Base-by-base conservation (phyloP, 1,140 invertebrate genomes). In the Mactra quadrangularis region DNA sequence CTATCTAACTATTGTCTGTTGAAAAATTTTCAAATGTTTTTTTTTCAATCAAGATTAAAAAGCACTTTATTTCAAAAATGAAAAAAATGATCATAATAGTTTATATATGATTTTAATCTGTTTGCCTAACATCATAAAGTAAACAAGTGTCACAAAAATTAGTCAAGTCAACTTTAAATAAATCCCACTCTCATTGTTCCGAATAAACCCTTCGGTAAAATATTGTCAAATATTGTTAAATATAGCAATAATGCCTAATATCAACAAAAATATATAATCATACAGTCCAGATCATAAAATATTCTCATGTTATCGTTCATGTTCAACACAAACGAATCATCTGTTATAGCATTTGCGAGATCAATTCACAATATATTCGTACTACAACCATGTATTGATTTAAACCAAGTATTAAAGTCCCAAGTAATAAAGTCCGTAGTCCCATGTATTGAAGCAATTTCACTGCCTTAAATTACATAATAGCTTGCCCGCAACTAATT, bases 301-400 rank as follows among this genome's bases (percentile, higher is more conserved):
- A 15, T 41, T 41, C 6, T 7, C 38, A 7, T 7, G 38, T 41
- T 15, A 41, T 6, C 15, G 6, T 41, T 41, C n/a, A 27, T 55
- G 27, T 7, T 4, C n/a, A 7, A n/a, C 7, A 9, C 7, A 55
- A 55, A 6, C 4, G 53, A n/a, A 22, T 55, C 53, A n/a, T 55
- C 19, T 6, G 27, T 53, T 57, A 35, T 55, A 52, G 70, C 70
- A 72, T 72, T n/a, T n/a, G 52, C 53, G 55, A 72, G 70, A 72
- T 72, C 53, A 72, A 47, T 47, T 57, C 47, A 1, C 22, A 17
- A 33, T 71, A 27, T 22, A 22, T 52, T n/a, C 17, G 53, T 38
- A 47, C 33, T 29, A 72, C 55, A 33, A n/a, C 70, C 53, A 17
- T 38, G 19, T 72, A 72, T 72, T 72, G 70, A 72, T 72, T 57